Evolutionary conservation across 1,140 invertebrate genomes (phyloP), one percentile per base, ranked within the genome.

Genomic region (Orius laevigatus): DNA sequence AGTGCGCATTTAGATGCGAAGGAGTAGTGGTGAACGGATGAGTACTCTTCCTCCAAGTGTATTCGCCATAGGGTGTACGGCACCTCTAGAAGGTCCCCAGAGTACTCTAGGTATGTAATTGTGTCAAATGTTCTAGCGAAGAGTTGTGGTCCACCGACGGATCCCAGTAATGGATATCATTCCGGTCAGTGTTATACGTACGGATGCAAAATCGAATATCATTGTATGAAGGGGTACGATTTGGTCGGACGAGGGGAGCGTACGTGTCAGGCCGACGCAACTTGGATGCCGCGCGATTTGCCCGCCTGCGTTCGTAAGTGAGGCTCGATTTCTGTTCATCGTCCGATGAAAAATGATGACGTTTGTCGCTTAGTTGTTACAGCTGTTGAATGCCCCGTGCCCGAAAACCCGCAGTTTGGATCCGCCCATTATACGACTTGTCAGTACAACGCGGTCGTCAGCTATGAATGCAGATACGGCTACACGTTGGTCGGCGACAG

Each of bases 171-270:
- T 58, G 93, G 92, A 18, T 81, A 83, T 75, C 80, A 91, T 56
- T 82, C 88, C 10, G 90, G 89, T 1, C 81, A 91, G 57, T 86
- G 87, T 57, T 89, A 93, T 63, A 89, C 83, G 1, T 97, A 83
- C 62, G 84, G 86, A 5, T 93, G 91, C 60, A 74, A 79, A 5
- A 86, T 96, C 1, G 83, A 80, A 10, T 96, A 96, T 59, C 79
- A 88, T 48, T 98, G 94, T 61, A 79, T 85, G 11, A 84, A 87
- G 43, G 90, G 88, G 0, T 96, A 88, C 65, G 88, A 96, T 62
- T 65, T 96, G 41, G 77, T 89, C 5, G 91, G 91, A 16, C 76
- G 79, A 51, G 70, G 77, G 0, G 84, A 88, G 57, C 72, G 86
- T 36, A 75, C 80, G 59, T 94, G 90, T 60, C 78, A 86, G 61